Conservation (phyloP, 2,113 vertebrate species). For the Lipophrys pholis region DNA sequence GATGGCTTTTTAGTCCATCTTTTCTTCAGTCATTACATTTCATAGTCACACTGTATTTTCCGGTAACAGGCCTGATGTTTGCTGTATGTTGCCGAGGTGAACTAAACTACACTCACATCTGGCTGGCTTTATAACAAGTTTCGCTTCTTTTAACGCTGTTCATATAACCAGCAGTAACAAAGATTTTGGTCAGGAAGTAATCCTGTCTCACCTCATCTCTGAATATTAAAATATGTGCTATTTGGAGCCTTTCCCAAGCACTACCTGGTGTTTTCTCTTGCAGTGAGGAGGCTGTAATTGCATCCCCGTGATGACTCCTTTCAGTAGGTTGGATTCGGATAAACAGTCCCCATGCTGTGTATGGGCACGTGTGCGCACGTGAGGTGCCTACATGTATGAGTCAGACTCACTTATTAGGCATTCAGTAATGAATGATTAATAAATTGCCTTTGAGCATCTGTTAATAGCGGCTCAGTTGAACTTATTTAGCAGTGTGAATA, state of each 20-base stretch:
- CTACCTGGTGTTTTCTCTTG: conserved; percentile 22
- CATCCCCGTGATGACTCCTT: conserved; percentile 11
- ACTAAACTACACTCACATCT: conserved; percentile 48
- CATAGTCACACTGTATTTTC: not conserved
- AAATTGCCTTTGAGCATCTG: conserved; percentile 23
- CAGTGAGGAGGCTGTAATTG: conserved; percentile 29
- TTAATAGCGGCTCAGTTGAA: conserved; percentile 20
- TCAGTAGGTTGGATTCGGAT: conserved; percentile 14
- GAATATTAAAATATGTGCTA: conserved; percentile 18
- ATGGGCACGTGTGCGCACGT: not conserved
- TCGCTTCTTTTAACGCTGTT: conserved; percentile 34
- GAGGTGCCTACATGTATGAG: conserved; percentile 34
- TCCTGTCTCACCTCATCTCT: conserved; percentile 1
- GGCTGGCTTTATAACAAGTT: conserved; percentile 39
- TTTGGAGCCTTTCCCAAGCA: conserved; percentile 14
- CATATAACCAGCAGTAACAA: conserved; percentile 41
- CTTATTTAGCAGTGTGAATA: not conserved
- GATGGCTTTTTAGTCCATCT: not conserved
- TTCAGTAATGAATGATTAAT: conserved; percentile 28
- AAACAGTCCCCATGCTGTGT: conserved; percentile 19
- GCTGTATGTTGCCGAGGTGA: conserved; percentile 63
- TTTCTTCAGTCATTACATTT: not conserved
- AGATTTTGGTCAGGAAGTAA: not conserved
- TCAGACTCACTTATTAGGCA: conserved; percentile 22
- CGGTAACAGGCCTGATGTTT: conserved; percentile 45